Conservation (phyloP, 2,888 invertebrate species). For the Idaea biselata region DNA sequence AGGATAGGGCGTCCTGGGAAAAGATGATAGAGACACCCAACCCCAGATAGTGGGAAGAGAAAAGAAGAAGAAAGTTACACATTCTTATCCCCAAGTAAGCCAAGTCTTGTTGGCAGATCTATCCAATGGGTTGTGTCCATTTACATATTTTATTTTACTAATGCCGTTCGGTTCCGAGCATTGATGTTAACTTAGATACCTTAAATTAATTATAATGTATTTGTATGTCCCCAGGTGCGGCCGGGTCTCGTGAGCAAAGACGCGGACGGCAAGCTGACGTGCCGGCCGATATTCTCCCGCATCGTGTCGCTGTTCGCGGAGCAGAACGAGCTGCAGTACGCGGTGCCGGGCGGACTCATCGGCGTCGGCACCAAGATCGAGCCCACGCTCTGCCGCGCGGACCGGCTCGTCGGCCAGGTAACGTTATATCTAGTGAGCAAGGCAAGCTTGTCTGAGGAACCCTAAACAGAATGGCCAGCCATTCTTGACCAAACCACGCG, state of each 20-base stretch:
- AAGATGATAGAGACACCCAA: too few relatives aligned
- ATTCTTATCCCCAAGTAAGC: too few relatives aligned
- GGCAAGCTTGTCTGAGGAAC: too few relatives aligned
- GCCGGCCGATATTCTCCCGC: slow-evolving; percentile 97
- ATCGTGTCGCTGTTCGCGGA: slow-evolving; percentile 99
- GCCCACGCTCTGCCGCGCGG: slow-evolving; percentile 98
- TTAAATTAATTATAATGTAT: neutral
- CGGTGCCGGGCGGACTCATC: slow-evolving; percentile 99
- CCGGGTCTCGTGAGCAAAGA: slow-evolving; percentile 99
- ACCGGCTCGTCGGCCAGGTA: slow-evolving; percentile 97
- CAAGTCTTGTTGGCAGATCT: too few relatives aligned
- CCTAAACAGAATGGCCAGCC: too few relatives aligned
- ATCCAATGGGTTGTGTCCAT: too few relatives aligned
- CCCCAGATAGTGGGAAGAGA: too few relatives aligned
- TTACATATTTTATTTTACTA: too few relatives aligned
- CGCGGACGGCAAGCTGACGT: slow-evolving; percentile 95
- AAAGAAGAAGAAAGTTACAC: too few relatives aligned
- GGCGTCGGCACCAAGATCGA: slow-evolving; percentile 99
- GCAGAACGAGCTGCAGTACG: slow-evolving; percentile 98
- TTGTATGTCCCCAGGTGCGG: slow-evolving; percentile 77
- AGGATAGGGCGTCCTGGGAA: too few relatives aligned
- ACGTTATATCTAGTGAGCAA: neutral
- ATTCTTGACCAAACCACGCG: too few relatives aligned
- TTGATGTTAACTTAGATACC: neutral
- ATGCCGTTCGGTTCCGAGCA: neutral